Conservation (phyloP, 2,113 vertebrate genomes). For the Pelvicachromis taeniatus region DNA sequence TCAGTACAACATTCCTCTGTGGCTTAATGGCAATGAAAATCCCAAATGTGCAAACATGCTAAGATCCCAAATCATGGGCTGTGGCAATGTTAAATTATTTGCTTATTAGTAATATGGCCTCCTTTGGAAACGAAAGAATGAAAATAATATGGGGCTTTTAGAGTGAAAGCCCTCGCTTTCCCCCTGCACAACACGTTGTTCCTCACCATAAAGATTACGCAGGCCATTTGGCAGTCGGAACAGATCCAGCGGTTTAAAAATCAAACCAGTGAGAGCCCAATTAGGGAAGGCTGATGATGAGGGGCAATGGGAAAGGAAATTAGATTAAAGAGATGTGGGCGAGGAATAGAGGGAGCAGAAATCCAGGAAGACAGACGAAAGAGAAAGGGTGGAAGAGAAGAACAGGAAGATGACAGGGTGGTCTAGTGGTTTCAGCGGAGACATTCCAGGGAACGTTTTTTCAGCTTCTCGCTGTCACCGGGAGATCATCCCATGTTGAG, state of each 20-base stretch:
- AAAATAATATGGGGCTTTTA: slow-evolving; percentile 8
- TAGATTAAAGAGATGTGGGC: not conserved
- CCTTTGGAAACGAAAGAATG: not conserved
- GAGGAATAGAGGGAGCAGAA: not conserved
- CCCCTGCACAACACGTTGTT: not conserved
- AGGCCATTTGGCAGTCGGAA: slow-evolving; percentile 15
- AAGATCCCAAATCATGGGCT: not conserved
- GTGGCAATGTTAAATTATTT: slow-evolving; percentile 11
- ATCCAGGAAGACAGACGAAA: not conserved
- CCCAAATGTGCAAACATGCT: not conserved
- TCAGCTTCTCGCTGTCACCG: slow-evolving; percentile 70
- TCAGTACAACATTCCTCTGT: slow-evolving; percentile 17
- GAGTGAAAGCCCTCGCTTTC: not conserved
- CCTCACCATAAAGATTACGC: not conserved
- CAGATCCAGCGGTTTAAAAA: slow-evolving; percentile 21
- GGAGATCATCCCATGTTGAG: slow-evolving; percentile 71
- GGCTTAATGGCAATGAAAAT: slow-evolving; percentile 29
- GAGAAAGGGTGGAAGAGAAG: not conserved
- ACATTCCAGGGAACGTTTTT: slow-evolving; percentile 65
- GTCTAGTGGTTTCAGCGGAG: slow-evolving; percentile 47
- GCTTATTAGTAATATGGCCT: slow-evolving; percentile 3
- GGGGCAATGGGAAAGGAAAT: slow-evolving; percentile 2
- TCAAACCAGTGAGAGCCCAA: slow-evolving; percentile 21
- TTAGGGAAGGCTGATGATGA: slow-evolving; percentile 19
- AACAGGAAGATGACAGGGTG: slow-evolving; percentile 48